phyloP scores from a whole-genome alignment of 2,797 vertebrate species.

The Eutrigla gurnardus region DNA sequence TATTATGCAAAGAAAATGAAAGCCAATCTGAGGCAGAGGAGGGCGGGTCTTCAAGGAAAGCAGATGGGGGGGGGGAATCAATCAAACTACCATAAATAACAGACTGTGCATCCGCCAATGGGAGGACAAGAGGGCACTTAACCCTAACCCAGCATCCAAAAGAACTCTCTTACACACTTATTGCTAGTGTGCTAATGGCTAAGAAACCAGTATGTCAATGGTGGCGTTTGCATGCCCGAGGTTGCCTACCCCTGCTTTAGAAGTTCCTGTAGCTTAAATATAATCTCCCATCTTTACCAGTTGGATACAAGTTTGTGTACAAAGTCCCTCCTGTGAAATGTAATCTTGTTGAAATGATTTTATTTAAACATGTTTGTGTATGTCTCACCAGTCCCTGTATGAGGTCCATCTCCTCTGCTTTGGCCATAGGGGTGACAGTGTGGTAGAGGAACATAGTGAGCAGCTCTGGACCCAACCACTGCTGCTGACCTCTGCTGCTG shows the following conservation, averaged over 20 bases:
- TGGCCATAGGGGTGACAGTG: slow-evolving; percentile 86
- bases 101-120: too few relatives aligned
- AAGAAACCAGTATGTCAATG: too few relatives aligned
- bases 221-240: too few relatives aligned
- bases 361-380: neutral
- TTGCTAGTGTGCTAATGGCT: too few relatives aligned
- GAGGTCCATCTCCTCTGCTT: slow-evolving; percentile 89
- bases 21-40: too few relatives aligned
- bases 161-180: too few relatives aligned
- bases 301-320: neutral
- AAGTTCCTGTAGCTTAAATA: neutral
- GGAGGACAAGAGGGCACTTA: too few relatives aligned
- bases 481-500: slow-evolving; percentile 83
- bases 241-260: neutral
- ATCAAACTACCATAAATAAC: too few relatives aligned
- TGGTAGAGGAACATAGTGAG: slow-evolving; percentile 97
- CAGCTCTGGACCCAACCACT: slow-evolving; percentile 96
- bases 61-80: too few relatives aligned
- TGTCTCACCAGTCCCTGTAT: slow-evolving; percentile 90
- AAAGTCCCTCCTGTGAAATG: neutral
- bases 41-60: too few relatives aligned
- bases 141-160: too few relatives aligned
- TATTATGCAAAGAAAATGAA: too few relatives aligned
- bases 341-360: neutral
- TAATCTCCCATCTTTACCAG: neutral